Percentiles rank a stretch among this genome's conserved stretches.
Conservation (phyloP, 2,113 vertebrate genomes). For the Pseudorectes ferrugineus region DNA sequence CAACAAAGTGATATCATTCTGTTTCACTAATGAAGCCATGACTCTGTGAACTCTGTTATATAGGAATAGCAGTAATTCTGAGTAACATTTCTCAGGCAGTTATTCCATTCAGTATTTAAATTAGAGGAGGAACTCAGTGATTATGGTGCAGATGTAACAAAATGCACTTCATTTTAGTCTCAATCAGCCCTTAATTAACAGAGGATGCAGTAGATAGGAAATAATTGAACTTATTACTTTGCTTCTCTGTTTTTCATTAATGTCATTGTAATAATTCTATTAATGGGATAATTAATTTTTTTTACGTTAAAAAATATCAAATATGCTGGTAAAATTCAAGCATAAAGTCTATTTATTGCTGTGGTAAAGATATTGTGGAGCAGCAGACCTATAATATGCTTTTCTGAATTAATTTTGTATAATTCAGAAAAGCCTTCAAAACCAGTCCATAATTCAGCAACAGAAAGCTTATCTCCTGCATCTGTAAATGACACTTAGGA, state of each 20-base stretch:
- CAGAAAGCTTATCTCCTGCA: neutral
- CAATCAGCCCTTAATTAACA: neutral
- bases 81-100: neutral
- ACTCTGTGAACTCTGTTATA: neutral
- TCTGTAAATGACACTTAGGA: neutral
- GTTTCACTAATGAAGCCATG: neutral
- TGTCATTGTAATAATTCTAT: neutral
- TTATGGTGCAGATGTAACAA: neutral
- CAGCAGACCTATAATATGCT: neutral
- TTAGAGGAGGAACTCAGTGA: constrained; percentile 4
- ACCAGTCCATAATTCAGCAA: constrained; percentile 3
- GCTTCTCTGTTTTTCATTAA: neutral
- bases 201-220: neutral
- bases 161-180: neutral
- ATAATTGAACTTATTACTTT: neutral
- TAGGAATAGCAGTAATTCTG: neutral
- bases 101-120: constrained; percentile 11
- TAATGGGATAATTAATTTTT: neutral
- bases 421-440: neutral
- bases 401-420: neutral
- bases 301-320: neutral
- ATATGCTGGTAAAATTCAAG: neutral
- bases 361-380: neutral
- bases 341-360: neutral
- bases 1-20: neutral